Evolutionary conservation across 92 coral and sea anemone species (phyloP).

Genomic region (Parazoanthus swiftii): DNA sequence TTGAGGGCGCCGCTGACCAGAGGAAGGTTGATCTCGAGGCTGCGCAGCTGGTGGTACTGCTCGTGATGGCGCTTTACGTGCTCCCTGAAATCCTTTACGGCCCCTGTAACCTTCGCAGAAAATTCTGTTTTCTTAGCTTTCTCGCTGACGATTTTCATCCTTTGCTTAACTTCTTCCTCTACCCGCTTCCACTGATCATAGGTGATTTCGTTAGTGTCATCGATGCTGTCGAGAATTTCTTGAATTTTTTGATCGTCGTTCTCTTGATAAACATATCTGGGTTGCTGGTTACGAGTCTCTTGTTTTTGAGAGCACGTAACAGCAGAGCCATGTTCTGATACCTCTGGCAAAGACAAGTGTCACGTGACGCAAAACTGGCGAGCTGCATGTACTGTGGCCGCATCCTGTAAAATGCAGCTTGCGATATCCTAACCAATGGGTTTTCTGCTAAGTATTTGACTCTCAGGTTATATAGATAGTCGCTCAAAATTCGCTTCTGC

Average conservation of each 20-base stretch:
- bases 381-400: constrained; percentile 42
- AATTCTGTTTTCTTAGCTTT: constrained; percentile 5
- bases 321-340: constrained; percentile 58
- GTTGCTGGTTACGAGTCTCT: not conserved
- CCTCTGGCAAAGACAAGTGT: constrained; percentile 49
- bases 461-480: constrained; percentile 42
- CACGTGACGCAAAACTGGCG: constrained; percentile 48
- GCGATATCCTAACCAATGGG: constrained; percentile 45
- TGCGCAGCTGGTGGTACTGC: not conserved
- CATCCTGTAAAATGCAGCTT: constrained; percentile 45
- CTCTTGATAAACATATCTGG: constrained; percentile 10
- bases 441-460: constrained; percentile 53
- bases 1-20: too few species aligned
- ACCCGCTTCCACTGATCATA: constrained; percentile 11
- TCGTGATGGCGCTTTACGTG: constrained; percentile 11
- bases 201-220: constrained; percentile 17
- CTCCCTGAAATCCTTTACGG: not conserved
- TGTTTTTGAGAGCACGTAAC: constrained; percentile 42
- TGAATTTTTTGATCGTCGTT: constrained; percentile 19
- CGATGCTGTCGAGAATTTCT: constrained; percentile 16
- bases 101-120: constrained; percentile 15
- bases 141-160: constrained; percentile 20
- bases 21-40: not conserved
- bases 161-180: not conserved
- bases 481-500: constrained; percentile 51